Evolutionary conservation across 2,797 vertebrate genomes (phyloP).

Genomic region (Manis pentadactyla): DNA sequence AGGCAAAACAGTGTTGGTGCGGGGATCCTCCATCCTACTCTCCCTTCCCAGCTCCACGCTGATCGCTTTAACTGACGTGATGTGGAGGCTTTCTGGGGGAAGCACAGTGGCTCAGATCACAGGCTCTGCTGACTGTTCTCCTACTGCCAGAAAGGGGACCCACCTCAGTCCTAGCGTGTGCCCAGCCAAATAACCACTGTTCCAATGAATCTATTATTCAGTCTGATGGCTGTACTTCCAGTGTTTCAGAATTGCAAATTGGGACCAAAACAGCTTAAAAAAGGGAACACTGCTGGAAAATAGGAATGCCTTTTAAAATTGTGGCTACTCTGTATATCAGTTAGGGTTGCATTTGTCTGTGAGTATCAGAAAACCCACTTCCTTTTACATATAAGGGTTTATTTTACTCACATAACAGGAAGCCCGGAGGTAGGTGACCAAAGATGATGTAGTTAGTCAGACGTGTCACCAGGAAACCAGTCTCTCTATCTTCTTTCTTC

Average conservation of each 20-base stretch:
- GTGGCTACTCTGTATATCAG: not conserved
- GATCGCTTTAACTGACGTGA: not conserved
- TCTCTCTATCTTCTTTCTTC: not conserved
- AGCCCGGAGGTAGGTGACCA: not conserved
- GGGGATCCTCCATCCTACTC: fast-evolving
- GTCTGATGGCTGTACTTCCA: not conserved
- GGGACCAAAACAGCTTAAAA: not conserved
- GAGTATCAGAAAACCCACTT: not conserved
- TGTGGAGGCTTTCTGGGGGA: not conserved
- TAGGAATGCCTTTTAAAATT: not conserved
- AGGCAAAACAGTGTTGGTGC: not conserved
- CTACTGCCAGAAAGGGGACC: not conserved
- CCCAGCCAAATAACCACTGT: not conserved
- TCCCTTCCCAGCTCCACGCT: not conserved
- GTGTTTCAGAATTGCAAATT: not conserved
- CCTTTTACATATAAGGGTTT: not conserved
- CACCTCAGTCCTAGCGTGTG: not conserved
- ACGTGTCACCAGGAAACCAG: not conserved
- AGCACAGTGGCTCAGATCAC: not conserved
- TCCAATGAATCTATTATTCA: not conserved
- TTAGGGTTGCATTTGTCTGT: not conserved
- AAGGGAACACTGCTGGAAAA: not conserved
- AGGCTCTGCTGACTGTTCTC: not conserved
- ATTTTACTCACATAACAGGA: not conserved
- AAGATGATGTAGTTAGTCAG: not conserved